These are phyloP conservation scores for Heliornis fulica DNA, from an alignment of 2,113 vertebrate species.

Conservation along the genomic window DNA sequence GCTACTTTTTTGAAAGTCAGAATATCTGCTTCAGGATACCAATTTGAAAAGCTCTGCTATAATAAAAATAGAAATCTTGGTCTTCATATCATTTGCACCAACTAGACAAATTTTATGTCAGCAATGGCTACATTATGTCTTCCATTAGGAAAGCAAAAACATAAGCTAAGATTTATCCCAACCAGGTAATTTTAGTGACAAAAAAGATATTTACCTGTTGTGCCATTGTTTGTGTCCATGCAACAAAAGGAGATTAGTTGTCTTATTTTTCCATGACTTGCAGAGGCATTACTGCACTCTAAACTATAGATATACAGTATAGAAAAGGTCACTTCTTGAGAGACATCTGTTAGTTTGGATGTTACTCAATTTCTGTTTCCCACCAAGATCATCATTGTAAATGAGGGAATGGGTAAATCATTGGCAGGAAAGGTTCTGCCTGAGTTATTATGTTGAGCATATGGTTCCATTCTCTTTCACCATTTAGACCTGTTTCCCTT, in stretches of 20 bases:
- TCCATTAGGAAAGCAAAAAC: not conserved
- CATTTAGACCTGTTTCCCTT: not conserved
- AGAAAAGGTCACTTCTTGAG: not conserved
- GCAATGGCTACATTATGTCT: not conserved
- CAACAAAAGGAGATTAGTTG: not conserved
- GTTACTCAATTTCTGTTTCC: not conserved
- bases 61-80: not conserved
- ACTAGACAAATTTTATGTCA: not conserved
- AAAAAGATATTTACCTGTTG: not conserved
- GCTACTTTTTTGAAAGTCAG: not conserved
- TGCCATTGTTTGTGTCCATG: not conserved
- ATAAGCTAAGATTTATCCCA: not conserved
- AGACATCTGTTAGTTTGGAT: constrained; percentile 6
- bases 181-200: not conserved
- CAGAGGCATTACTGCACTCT: not conserved
- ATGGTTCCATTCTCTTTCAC: not conserved
- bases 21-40: not conserved
- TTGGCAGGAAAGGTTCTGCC: not conserved
- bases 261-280: not conserved
- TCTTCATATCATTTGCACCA: not conserved
- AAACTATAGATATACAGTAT: not conserved
- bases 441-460: not conserved
- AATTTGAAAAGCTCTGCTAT: not conserved
- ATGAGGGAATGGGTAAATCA: not conserved
- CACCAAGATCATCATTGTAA: not conserved